Evolutionary conservation across 2,797 vertebrate species (phyloP).

Genomic region (Molossus molossus): DNA sequence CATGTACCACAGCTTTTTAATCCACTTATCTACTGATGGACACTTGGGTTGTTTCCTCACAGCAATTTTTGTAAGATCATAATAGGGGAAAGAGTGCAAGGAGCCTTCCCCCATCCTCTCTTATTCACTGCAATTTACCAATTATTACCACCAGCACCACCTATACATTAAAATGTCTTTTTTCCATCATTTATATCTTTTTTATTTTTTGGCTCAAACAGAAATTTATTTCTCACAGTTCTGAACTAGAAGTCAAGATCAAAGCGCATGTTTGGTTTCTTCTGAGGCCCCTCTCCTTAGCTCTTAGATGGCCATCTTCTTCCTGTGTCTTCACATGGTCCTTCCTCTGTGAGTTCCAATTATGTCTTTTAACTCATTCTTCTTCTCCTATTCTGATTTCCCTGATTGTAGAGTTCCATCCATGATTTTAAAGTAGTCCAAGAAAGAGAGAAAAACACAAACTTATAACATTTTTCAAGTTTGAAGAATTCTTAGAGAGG

Average conservation of each 20-base stretch:
- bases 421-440: background rate
- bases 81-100: background rate
- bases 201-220: background rate
- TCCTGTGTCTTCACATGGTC: background rate
- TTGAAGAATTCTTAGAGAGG: conserved; percentile 56
- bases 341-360: background rate
- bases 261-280: background rate
- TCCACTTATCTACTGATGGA: too few relatives aligned
- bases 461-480: conserved; percentile 52
- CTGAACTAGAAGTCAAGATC: background rate
- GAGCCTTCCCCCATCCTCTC: background rate
- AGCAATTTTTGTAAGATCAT: background rate
- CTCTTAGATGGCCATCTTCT: background rate
- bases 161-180: conserved; percentile 42
- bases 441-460: conserved; percentile 71
- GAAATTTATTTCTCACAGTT: background rate
- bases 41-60: background rate
- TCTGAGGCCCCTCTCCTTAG: background rate
- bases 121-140: background rate
- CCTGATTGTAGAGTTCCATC: conserved; percentile 47
- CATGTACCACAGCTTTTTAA: too few relatives aligned
- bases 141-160: background rate
- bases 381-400: conserved; percentile 32
- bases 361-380: conserved; percentile 14
- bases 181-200: background rate